phyloP scores from a whole-genome alignment of 2,888 invertebrate species.

The Tetanocera ferruginea region DNA sequence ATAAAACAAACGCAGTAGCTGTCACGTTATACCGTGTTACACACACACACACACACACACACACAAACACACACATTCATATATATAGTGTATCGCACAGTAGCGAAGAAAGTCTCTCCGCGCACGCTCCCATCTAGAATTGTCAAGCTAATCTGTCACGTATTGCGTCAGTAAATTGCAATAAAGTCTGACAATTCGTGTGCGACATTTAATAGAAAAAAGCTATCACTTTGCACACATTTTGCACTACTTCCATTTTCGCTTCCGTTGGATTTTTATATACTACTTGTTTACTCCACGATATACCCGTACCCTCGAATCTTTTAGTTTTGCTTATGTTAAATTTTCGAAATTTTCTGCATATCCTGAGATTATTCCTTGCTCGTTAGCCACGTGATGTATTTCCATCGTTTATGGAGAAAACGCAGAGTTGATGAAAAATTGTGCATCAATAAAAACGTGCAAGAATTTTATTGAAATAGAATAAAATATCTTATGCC shows the following conservation, averaged over 20 bases:
- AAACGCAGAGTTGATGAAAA: not conserved
- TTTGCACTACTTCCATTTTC: constrained; percentile 9
- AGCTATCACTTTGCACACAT: constrained; percentile 27
- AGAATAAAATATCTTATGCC: not conserved
- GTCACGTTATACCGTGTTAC: not conserved
- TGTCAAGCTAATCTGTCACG: constrained; percentile 63
- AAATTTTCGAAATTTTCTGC: not conserved
- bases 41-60: constrained; percentile 49
- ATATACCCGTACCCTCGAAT: not conserved
- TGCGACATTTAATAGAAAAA: constrained; percentile 55
- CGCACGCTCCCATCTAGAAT: constrained; percentile 38
- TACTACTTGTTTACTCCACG: not conserved
- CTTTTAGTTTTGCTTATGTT: not conserved
- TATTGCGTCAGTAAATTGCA: constrained; percentile 63
- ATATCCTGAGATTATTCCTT: constrained; percentile 1
- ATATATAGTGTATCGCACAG: not conserved
- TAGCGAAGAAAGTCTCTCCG: not conserved
- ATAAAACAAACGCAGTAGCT: not conserved
- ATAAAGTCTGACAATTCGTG: constrained; percentile 60
- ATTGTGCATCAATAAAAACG: constrained; percentile 4
- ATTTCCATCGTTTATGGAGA: not conserved
- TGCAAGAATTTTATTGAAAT: not conserved
- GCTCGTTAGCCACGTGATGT: constrained; percentile 11
- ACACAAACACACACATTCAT: constrained; percentile 50
- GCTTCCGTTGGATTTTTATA: not conserved